phyloP scores from a whole-genome alignment of 2,113 vertebrate species.

The Dasypus novemcinctus region DNA sequence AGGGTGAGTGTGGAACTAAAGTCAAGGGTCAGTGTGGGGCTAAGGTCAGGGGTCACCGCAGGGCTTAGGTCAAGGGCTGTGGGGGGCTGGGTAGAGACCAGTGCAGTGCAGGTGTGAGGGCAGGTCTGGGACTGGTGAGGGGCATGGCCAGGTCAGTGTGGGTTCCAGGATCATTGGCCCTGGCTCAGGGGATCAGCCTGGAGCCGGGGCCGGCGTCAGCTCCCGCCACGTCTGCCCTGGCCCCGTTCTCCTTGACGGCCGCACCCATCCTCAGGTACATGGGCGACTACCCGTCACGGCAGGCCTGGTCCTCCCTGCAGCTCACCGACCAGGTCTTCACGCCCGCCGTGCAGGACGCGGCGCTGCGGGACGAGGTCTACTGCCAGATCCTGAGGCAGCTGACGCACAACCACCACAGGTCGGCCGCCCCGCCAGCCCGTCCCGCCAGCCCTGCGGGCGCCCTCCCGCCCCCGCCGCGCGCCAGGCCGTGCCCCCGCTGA shows the following conservation, averaged over 20 bases:
- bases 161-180: background rate
- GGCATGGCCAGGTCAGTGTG: background rate
- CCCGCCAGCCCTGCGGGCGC: background rate
- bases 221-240: background rate
- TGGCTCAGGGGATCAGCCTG: background rate
- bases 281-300: constrained; percentile 96
- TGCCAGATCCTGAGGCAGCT: constrained; percentile 99
- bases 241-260: constrained; percentile 81
- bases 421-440: background rate
- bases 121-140: background rate
- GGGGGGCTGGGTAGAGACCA: background rate
- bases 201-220: background rate
- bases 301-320: constrained; percentile 85
- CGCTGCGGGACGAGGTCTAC: constrained; percentile 93
- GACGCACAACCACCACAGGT: constrained; percentile 93
- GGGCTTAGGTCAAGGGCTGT: background rate
- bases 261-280: constrained; percentile 96
- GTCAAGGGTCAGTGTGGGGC: too few relatives aligned
- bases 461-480: background rate
- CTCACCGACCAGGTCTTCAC: constrained; percentile 96
- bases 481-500: background rate
- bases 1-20: too few relatives aligned
- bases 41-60: background rate
- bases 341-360: constrained; percentile 84
- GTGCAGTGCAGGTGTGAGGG: background rate